Conservation (phyloP, 2,113 vertebrate genomes). For the Laticauda colubrina region DNA sequence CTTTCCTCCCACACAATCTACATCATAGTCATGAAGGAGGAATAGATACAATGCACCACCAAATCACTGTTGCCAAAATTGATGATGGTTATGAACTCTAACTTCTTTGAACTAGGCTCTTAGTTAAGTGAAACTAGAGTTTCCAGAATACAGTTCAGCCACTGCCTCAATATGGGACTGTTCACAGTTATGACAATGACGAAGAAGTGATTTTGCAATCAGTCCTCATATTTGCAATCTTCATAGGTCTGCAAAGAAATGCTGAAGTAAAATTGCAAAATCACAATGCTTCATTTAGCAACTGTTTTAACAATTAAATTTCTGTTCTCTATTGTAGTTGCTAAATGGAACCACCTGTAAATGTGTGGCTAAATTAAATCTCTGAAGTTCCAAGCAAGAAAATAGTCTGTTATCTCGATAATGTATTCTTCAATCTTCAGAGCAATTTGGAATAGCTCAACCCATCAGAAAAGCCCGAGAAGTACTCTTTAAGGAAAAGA, state of each 20-base stretch:
- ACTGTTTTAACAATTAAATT: background rate
- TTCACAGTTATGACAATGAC: background rate
- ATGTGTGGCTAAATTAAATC: background rate
- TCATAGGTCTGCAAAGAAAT: background rate
- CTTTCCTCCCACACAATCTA: background rate
- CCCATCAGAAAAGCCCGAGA: background rate
- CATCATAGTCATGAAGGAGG: background rate
- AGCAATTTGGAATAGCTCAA: background rate
- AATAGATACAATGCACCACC: background rate
- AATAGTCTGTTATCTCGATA: background rate
- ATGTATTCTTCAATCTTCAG: background rate
- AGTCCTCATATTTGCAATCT: background rate
- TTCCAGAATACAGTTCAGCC: background rate
- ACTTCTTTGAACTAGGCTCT: background rate
- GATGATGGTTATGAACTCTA: background rate
- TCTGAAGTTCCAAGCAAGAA: background rate
- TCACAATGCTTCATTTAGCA: background rate
- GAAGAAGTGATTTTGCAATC: background rate
- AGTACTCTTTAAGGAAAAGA: background rate
- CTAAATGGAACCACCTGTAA: background rate
- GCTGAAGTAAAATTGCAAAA: background rate
- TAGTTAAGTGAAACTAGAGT: background rate
- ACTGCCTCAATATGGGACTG: background rate
- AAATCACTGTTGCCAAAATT: background rate
- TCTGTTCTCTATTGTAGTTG: background rate